Evolutionary conservation across 1,140 invertebrate species (phyloP), one percentile per base, ranked within the genome.

Genomic region (Camponotus floridanus): DNA sequence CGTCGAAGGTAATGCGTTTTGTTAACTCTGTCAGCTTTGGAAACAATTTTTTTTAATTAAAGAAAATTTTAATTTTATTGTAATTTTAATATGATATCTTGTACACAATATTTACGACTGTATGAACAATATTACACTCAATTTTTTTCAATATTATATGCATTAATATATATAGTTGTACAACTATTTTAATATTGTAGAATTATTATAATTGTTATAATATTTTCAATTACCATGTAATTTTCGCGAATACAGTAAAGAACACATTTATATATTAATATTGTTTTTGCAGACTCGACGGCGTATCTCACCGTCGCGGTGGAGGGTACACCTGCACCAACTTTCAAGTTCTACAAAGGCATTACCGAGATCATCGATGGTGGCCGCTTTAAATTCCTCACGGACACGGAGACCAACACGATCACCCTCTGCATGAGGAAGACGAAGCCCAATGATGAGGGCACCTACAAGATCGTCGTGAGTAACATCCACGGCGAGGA

Each of bases 401-500:
- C 98, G 13, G 98, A 99, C 94, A 97, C 98, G 39, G 97, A 98
- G 91, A 97, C 96, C 62, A 99, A 99, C 92, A 96, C 97, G 42
- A 98, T 99, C 89, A 98, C 98, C 33, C 96, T 99, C 67, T 98
- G 98, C 94, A 99, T 99, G 95, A 97, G 98, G 91, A 99, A 99
- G 96, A 97, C 98, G 87, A 99, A 99, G 94, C 97, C 98, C 15
- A 98, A 98, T 92, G 99, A 99, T 97, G 99, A 99, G 95, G 98
- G 98, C 48, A 98, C 98, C 94, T 99, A 99, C 95, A 98, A 98
- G 93, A 96, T 99, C 91, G 97, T 98, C 74, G 97, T 99, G 76
- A 98, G 97, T 92, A 99, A 99, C 93, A 97, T 97, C 78, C 98
- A 99, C 92, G 99, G 99, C 81, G 98, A 98, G 94, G 99, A 99